Percentiles rank a stretch among this genome's conserved stretches.
phyloP scores from a whole-genome alignment of 2,888 invertebrate genomes.

The Criorhina ranunculi region DNA sequence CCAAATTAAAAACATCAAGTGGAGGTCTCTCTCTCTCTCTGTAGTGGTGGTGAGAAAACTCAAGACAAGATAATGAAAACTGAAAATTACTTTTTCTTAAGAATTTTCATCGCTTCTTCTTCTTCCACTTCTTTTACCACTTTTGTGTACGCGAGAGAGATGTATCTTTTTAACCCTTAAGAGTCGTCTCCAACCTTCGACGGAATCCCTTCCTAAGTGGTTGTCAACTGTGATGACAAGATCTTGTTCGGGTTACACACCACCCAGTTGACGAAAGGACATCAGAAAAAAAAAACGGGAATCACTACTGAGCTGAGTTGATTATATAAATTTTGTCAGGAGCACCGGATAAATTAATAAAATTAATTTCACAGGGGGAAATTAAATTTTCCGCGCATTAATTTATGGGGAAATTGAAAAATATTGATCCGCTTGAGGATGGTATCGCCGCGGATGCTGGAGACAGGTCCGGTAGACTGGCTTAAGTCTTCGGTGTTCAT shows the following conservation, averaged over 20 bases:
- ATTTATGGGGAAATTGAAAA: constrained; percentile 75
- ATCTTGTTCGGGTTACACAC: constrained; percentile 48
- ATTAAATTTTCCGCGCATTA: constrained; percentile 76
- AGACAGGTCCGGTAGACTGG: neutral
- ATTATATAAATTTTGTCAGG: constrained; percentile 62
- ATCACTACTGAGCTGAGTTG: constrained; percentile 46
- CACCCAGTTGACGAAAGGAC: constrained; percentile 10
- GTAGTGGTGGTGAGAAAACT: constrained; percentile 26
- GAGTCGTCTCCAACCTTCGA: constrained; percentile 16
- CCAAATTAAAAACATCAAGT: constrained; percentile 70
- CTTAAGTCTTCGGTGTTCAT: constrained; percentile 36
- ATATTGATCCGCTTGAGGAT: constrained; percentile 72
- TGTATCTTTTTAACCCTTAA: constrained; percentile 27
- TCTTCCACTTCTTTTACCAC: neutral
- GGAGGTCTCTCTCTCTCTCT: constrained; percentile 16
- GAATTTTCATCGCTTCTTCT: constrained; percentile 10
- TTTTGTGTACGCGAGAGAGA: neutral
- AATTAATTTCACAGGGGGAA: constrained; percentile 71
- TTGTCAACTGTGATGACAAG: constrained; percentile 62
- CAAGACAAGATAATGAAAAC: constrained; percentile 67
- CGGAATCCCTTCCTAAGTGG: constrained; percentile 40
- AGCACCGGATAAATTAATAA: constrained; percentile 71
- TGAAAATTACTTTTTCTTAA: constrained; percentile 73
- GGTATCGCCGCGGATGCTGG: neutral
- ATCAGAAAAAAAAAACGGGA: constrained; percentile 9